These are phyloP conservation scores for Fukomys damarensis DNA, from an alignment of 2,113 vertebrate genomes.

Conservation along the genomic window DNA sequence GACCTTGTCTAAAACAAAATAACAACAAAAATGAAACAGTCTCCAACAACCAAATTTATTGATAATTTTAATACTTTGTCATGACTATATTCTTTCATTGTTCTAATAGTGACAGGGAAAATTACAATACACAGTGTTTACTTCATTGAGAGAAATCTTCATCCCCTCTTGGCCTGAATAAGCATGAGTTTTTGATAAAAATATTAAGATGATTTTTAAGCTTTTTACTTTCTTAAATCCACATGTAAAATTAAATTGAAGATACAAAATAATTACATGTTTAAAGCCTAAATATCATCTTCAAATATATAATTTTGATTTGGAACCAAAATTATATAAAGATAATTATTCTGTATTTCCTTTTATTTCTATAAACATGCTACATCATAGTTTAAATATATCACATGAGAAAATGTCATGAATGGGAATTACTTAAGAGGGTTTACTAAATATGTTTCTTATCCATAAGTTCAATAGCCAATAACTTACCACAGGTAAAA, in stretches of 20 bases:
- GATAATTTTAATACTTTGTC: neutral
- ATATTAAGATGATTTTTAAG: neutral
- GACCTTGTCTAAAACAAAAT: neutral
- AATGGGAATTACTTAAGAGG: neutral
- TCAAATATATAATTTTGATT: constrained; percentile 36
- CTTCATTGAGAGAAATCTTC: constrained; percentile 39
- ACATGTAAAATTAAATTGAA: constrained; percentile 20
- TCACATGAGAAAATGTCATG: constrained; percentile 30
- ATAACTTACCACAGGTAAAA: neutral
- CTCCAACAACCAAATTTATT: neutral
- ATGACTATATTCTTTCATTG: neutral
- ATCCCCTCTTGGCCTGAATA: constrained; percentile 3
- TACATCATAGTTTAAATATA: constrained; percentile 19
- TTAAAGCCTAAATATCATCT: constrained; percentile 23
- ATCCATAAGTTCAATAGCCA: neutral
- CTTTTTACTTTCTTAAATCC: constrained; percentile 42
- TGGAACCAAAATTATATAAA: constrained; percentile 46
- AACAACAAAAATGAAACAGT: neutral
- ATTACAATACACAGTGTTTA: neutral
- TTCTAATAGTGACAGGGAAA: neutral
- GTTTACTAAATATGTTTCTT: neutral
- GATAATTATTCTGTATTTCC: constrained; percentile 39
- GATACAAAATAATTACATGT: constrained; percentile 47
- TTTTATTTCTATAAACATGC: constrained; percentile 13
- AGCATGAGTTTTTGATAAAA: neutral